phyloP scores from a whole-genome alignment of 2,797 vertebrate species.

The Ibycter americanus region DNA sequence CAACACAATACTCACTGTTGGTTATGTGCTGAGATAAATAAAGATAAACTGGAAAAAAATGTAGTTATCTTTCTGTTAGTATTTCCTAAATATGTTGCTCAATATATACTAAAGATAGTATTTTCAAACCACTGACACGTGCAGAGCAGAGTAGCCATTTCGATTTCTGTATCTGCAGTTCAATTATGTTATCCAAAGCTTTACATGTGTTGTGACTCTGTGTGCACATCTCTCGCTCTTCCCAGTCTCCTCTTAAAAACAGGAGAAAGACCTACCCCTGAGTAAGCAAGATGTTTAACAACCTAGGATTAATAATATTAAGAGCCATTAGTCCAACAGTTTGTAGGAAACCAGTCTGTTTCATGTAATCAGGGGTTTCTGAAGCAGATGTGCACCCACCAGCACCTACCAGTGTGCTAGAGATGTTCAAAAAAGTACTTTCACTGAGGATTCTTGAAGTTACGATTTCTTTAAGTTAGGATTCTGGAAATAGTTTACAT shows the following conservation, averaged over 20 bases:
- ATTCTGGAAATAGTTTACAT: neutral
- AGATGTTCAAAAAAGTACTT: neutral
- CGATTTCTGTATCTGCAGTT: neutral
- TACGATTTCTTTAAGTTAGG: neutral
- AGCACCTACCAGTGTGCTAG: neutral
- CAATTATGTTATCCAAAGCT: neutral
- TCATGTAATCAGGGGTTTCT: neutral
- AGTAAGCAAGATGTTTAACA: neutral
- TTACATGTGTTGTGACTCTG: accelerated
- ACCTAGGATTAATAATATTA: neutral
- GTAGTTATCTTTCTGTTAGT: neutral
- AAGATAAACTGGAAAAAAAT: neutral
- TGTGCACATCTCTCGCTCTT: neutral
- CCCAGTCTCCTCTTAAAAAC: neutral
- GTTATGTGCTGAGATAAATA: neutral
- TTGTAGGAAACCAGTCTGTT: neutral
- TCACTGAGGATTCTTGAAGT: neutral
- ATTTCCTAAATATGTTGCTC: neutral
- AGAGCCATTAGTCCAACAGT: neutral
- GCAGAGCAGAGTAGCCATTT: neutral
- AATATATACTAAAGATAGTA: neutral
- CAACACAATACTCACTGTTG: neutral
- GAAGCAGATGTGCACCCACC: neutral
- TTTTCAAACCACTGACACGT: neutral
- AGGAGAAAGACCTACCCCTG: neutral